Conservation (phyloP, 2,797 vertebrate genomes). For the Prionace glauca region DNA sequence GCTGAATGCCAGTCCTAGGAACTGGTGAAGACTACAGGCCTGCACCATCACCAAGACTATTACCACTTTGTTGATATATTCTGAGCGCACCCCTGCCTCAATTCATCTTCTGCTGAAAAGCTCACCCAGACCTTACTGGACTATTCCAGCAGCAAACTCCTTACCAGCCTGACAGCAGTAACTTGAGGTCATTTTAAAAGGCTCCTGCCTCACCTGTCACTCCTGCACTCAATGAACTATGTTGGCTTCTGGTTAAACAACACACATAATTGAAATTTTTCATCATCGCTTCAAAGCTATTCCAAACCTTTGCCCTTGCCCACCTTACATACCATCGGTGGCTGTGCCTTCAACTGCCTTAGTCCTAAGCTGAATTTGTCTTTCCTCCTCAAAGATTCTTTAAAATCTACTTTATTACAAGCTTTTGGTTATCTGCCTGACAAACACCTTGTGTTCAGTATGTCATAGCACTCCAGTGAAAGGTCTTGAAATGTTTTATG, state of each 20-base stretch:
- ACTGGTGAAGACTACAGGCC: neutral
- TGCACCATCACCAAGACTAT: too few relatives aligned
- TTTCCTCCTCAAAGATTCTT: neutral
- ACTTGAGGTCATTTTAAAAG: neutral
- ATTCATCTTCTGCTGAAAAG: too few relatives aligned
- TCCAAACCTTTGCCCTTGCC: too few relatives aligned
- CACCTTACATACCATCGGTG: neutral
- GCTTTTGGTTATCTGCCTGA: too few relatives aligned
- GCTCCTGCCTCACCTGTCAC: neutral
- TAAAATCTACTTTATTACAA: too few relatives aligned
- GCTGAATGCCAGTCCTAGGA: neutral
- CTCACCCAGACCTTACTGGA: neutral
- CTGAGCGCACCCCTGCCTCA: neutral
- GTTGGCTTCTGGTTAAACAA: neutral
- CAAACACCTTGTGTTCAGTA: too few relatives aligned
- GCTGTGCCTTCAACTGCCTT: neutral
- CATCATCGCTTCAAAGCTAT: neutral
- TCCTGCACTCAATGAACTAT: neutral
- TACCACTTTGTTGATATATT: neutral
- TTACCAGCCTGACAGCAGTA: too few relatives aligned
- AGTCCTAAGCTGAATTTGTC: neutral
- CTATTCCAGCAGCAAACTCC: neutral
- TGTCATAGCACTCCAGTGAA: neutral
- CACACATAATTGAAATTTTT: neutral
- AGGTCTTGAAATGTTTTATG: neutral